Conservation (phyloP, 2,888 invertebrate species). For the Gari tellinella region DNA sequence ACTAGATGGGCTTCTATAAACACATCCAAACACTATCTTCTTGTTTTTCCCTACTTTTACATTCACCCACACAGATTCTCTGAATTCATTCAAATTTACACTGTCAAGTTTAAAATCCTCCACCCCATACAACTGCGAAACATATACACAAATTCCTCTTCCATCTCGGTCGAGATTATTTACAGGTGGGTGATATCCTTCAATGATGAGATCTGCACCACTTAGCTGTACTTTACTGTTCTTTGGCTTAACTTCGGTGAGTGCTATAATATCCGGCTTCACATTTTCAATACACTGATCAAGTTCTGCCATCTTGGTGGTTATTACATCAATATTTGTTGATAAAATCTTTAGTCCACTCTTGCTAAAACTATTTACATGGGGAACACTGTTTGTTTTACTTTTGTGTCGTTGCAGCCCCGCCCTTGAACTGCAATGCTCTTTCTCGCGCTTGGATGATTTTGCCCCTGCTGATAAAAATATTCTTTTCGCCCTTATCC, state of each 20-base stretch:
- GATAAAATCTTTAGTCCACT: neutral
- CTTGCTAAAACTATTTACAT: slow-evolving; percentile 4
- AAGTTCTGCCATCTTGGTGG: neutral
- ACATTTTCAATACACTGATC: neutral
- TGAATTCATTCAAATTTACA: neutral
- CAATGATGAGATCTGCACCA: neutral
- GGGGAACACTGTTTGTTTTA: neutral
- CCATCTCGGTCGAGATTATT: slow-evolving; percentile 5
- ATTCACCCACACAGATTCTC: slow-evolving; percentile 4
- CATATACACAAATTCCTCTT: slow-evolving; percentile 5
- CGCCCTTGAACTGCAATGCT: slow-evolving; percentile 2
- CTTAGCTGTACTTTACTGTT: neutral
- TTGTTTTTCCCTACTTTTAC: neutral
- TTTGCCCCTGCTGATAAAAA: slow-evolving; percentile 9
- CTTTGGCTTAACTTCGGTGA: slow-evolving; percentile 3
- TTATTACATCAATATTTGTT: slow-evolving; percentile 5
- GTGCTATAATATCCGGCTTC: slow-evolving; percentile 1
- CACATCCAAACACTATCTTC: too few species aligned
- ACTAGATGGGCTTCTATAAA: slow-evolving; percentile 5
- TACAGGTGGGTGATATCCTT: slow-evolving; percentile 10
- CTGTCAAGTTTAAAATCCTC: slow-evolving; percentile 1
- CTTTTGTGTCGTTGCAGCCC: neutral
- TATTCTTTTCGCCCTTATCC: slow-evolving; percentile 1
- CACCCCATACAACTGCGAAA: neutral
- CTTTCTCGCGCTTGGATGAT: slow-evolving; percentile 3